Evolutionary conservation across 2,113 vertebrate species (phyloP), one percentile per base, ranked within the genome.

Genomic region (Perccottus glenii): DNA sequence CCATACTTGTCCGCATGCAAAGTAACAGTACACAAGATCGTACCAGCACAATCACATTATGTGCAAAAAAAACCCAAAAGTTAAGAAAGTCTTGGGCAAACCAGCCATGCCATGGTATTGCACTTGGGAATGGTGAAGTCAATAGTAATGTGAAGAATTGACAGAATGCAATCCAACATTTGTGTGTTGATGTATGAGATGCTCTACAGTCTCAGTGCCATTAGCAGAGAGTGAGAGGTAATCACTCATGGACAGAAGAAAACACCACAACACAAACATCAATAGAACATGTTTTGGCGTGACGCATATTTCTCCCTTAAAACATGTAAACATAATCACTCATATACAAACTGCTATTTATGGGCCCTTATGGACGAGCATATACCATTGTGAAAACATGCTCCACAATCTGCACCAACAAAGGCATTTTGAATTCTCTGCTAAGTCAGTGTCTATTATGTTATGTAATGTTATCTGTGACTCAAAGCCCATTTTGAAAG

Each of bases 211-310:
- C 61, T 75, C 75, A 47, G 38, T 4, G 65, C 68, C 70, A 78
- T 70, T 65, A 70, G 38, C 43, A 1, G 9, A 59, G 58, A 73
- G 38, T 16, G 50, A 67, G 12, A 44, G 77, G 32, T 58, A 77
- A 80, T 77, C 65, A 78, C 73, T 77, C 66, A 42, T 58, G 53
- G 52, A 70, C 0, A 55, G 47, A 38, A 73, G 47, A 38, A 64
- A 58, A 46, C 1, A 58, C 42, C 36, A 43, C 60, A 19, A 32
- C 16, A 38, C 3, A 0, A 27, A 15, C 5, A 3, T 62, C 44
- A 60, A 36, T 27, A 65, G 33, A 19, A 16, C 38, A 6, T 33
- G 27, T 6, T 33, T 12, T 11, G 33, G 50, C 27, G 12, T 5
- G n/a, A 35, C 40, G 46, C 43, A 36, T 14, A 60, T 6, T 43